Percentiles rank a stretch among this genome's conserved stretches.
These are phyloP conservation scores for Orientallactaga bullata DNA, from an alignment of 2,113 vertebrate species.

Conservation along the genomic window DNA sequence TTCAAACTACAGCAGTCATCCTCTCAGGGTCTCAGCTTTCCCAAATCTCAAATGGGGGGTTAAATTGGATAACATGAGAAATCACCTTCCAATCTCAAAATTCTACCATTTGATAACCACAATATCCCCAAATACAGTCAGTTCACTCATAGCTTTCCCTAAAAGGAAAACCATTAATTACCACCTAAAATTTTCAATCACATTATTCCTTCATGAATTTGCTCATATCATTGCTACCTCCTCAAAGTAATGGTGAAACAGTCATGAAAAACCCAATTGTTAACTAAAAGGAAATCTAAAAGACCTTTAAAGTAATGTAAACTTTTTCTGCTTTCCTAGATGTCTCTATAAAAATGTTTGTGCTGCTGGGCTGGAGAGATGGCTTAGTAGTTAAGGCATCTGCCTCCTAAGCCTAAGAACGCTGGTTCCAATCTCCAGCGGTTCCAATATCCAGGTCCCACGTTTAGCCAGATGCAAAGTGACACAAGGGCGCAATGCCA, in stretches of 20 bases:
- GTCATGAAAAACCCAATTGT: neutral
- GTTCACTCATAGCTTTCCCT: neutral
- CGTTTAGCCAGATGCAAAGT: too few species aligned
- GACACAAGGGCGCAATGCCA: too few species aligned
- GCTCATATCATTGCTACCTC: neutral
- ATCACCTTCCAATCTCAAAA: neutral
- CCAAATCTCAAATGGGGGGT: neutral
- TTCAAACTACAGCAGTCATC: neutral
- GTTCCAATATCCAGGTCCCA: too few species aligned
- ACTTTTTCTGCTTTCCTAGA: neutral
- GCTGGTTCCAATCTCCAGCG: too few species aligned
- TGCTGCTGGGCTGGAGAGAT: too few species aligned
- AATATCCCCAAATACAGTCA: neutral
- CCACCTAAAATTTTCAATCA: neutral
- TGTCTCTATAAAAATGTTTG: neutral
- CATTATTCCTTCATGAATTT: neutral
- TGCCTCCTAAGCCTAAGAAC: too few species aligned
- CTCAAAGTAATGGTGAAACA: neutral
- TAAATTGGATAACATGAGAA: neutral
- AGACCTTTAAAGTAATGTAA: neutral
- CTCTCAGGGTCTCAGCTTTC: neutral
- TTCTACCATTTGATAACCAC: neutral
- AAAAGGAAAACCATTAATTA: neutral
- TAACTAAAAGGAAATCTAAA: neutral
- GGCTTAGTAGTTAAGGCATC: too few species aligned